A percentile compares a stretch with the other conserved stretches of the same genome.
Conservation (phyloP, 2,797 vertebrate species). For the Babyrousa celebensis region DNA sequence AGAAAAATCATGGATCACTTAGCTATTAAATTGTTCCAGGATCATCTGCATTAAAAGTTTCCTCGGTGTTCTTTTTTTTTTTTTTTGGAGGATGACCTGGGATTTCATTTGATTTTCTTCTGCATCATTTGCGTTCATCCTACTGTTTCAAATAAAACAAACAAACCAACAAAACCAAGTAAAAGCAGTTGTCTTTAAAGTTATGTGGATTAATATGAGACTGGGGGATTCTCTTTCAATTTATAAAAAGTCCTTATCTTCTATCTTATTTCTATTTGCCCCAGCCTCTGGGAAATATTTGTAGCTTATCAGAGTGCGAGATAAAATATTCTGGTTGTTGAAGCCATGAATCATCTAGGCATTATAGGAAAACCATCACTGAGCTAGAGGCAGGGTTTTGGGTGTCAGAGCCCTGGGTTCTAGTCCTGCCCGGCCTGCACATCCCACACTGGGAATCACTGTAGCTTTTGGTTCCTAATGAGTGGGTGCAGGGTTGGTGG, state of each 20-base stretch:
- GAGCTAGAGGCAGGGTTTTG: not conserved
- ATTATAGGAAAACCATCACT: not conserved
- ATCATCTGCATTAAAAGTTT: conserved; percentile 88
- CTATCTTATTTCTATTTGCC: not conserved
- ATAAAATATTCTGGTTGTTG: conserved; percentile 60
- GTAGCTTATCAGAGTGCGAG: conserved; percentile 70
- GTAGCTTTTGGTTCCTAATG: not conserved
- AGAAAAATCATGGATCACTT: conserved; percentile 91
- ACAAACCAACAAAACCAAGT: not conserved
- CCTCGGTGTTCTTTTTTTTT: conserved; percentile 74
- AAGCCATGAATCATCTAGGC: conserved; percentile 34
- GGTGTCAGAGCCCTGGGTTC: not conserved
- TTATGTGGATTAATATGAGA: not conserved
- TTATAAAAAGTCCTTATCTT: conserved; percentile 57
- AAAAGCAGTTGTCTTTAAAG: conserved; percentile 70
- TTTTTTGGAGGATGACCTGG: conserved; percentile 61
- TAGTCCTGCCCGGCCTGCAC: not conserved
- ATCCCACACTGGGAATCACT: accelerated
- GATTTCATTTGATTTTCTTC: conserved; percentile 80
- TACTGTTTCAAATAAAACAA: conserved; percentile 56
- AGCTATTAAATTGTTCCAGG: conserved; percentile 88
- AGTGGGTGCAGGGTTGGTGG: accelerated
- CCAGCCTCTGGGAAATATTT: conserved; percentile 62
- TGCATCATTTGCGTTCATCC: conserved; percentile 70
- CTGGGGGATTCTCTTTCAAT: conserved; percentile 25